Conservation (phyloP, 2,113 vertebrate species). For the Sinocyclocheilus anophthalmus region DNA sequence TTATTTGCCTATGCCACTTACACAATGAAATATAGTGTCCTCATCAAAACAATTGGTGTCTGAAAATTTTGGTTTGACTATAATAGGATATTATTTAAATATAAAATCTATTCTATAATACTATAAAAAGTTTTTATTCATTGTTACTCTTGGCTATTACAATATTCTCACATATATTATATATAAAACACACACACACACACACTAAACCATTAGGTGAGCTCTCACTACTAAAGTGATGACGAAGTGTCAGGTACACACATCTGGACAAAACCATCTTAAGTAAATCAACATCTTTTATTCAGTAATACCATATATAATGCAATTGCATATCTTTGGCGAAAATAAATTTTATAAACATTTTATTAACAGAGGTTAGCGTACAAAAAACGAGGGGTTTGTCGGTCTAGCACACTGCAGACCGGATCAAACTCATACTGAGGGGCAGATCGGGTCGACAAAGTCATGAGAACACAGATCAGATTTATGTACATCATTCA, state of each 20-base stretch:
- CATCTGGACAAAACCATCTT: slow-evolving; percentile 29
- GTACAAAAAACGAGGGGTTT: slow-evolving; percentile 93
- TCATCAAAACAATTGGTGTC: too few species aligned
- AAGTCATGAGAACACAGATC: slow-evolving; percentile 16
- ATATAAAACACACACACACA: too few species aligned
- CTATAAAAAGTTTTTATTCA: too few species aligned
- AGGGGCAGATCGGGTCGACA: slow-evolving; percentile 61
- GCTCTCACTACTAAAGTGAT: too few species aligned
- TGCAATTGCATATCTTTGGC: slow-evolving; percentile 99
- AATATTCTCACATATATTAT: too few species aligned
- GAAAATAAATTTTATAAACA: slow-evolving; percentile 99
- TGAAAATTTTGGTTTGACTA: too few species aligned
- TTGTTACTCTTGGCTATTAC: too few species aligned
- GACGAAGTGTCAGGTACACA: background rate
- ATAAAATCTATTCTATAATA: too few species aligned
- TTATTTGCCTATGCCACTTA: too few species aligned
- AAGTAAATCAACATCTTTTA: slow-evolving; percentile 87
- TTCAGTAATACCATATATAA: slow-evolving; percentile 99
- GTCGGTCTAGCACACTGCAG: slow-evolving; percentile 74
- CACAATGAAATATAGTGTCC: too few species aligned
- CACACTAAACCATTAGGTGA: too few species aligned
- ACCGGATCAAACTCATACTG: slow-evolving; percentile 77
- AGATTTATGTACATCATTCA: slow-evolving; percentile 17
- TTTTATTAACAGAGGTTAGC: slow-evolving; percentile 98
- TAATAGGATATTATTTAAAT: too few species aligned